These are phyloP conservation scores for Pangasius larnaudii DNA, from an alignment of 2,797 vertebrate species.

Conservation along the genomic window DNA sequence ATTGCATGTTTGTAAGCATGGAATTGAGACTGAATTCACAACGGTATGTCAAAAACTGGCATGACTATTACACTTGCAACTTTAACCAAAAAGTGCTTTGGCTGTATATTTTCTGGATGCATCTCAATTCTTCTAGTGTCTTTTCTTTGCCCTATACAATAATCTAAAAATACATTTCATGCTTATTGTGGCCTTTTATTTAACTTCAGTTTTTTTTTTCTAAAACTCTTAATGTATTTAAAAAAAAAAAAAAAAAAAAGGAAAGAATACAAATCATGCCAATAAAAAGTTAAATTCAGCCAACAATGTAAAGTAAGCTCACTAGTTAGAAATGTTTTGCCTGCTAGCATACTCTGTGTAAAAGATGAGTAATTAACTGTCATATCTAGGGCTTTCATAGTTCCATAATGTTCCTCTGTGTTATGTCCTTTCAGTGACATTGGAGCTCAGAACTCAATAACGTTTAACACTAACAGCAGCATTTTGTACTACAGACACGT, in stretches of 20 bases:
- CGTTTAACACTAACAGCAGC: conserved; percentile 39
- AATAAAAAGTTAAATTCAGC: neutral
- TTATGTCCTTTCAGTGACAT: conserved; percentile 46
- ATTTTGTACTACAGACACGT: conserved; percentile 38
- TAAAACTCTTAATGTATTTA: neutral
- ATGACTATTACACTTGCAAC: neutral
- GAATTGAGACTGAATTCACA: neutral
- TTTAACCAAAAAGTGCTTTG: neutral
- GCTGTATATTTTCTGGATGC: neutral
- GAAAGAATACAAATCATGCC: neutral
- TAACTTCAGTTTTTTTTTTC: neutral
- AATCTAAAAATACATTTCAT: neutral
- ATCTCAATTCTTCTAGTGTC: neutral
- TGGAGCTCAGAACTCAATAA: conserved; percentile 50
- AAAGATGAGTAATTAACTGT: conserved; percentile 50
- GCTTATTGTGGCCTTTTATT: neutral
- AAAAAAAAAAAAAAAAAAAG: too few species aligned
- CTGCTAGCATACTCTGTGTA: conserved; percentile 16
- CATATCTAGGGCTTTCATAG: conserved; percentile 24
- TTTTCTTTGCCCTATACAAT: neutral
- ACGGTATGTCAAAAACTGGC: neutral
- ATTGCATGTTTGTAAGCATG: neutral
- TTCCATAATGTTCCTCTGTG: conserved; percentile 14
- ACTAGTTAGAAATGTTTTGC: conserved; percentile 16
- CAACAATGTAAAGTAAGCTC: conserved; percentile 15